phyloP scores from a whole-genome alignment of 2,888 invertebrate species.

The Trypoxylon attenuatum region DNA sequence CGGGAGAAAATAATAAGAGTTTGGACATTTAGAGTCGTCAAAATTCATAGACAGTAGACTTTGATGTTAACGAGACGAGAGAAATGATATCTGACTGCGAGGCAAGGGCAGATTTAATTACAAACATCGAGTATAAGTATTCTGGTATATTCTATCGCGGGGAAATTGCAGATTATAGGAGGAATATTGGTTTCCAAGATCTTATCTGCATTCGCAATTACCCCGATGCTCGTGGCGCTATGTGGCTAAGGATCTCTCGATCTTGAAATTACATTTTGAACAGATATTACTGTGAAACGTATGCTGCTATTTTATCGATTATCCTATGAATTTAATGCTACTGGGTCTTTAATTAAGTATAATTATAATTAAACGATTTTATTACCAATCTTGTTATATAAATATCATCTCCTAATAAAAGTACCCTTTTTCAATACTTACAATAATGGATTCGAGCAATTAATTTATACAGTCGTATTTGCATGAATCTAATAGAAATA shows the following conservation, averaged over 20 bases:
- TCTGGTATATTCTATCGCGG: slow-evolving; percentile 27
- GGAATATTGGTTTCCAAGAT: slow-evolving; percentile 34
- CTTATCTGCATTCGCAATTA: slow-evolving; percentile 48
- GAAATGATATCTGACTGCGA: slow-evolving; percentile 26
- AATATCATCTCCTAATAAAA: no score
- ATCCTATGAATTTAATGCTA: no score
- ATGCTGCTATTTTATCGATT: no score
- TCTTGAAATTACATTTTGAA: slow-evolving; percentile 47
- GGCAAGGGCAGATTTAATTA: slow-evolving; percentile 45
- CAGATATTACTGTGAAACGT: no score
- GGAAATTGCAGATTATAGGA: slow-evolving; percentile 48
- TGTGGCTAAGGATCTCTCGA: slow-evolving; percentile 61
- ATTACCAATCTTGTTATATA: no score
- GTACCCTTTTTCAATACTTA: no score
- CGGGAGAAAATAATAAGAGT: neutral
- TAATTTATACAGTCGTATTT: no score
- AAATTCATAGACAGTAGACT: neutral
- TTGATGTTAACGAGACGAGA: slow-evolving; percentile 23
- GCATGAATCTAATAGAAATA: no score
- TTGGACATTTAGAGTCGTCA: slow-evolving; percentile 23
- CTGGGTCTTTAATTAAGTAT: no score
- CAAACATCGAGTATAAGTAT: slow-evolving; percentile 26
- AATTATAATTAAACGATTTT: no score
- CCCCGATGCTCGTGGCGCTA: slow-evolving; percentile 30
- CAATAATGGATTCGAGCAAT: no score